Conservation (phyloP, 2,797 vertebrate species). For the Pachyuromys duprasi region DNA sequence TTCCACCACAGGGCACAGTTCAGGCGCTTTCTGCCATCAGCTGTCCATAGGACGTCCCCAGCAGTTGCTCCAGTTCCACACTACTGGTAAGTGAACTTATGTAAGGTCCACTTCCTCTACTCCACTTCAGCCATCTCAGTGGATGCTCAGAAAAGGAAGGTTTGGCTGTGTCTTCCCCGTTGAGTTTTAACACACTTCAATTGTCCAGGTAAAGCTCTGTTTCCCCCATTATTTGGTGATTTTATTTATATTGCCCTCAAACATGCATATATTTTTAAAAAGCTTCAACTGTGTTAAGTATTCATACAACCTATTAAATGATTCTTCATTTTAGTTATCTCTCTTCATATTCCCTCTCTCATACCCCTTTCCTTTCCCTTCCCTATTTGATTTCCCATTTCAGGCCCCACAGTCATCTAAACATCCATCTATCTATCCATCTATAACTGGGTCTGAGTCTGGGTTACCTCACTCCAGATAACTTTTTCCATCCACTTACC, state of each 20-base stretch:
- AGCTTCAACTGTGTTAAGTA: background rate
- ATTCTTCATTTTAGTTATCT: background rate
- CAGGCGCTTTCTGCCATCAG: too few species aligned
- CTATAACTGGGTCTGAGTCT: background rate
- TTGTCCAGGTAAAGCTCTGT: too few species aligned
- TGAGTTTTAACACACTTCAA: slow-evolving; percentile 12
- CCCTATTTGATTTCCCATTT: background rate
- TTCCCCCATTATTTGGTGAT: too few species aligned
- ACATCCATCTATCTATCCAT: background rate
- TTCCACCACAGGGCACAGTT: too few species aligned
- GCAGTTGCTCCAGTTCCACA: too few species aligned
- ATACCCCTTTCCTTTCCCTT: background rate
- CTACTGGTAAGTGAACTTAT: too few species aligned
- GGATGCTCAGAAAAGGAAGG: too few species aligned
- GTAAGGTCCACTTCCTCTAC: too few species aligned
- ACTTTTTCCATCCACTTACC: background rate
- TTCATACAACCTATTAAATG: background rate
- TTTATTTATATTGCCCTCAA: background rate
- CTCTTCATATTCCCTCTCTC: background rate
- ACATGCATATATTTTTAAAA: background rate
- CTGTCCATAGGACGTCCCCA: too few species aligned
- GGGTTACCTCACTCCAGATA: background rate
- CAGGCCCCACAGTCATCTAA: background rate
- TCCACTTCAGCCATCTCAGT: too few species aligned
- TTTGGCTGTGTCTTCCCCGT: too few species aligned